Conservation (phyloP, 1,140 invertebrate genomes). For the Agraylea sexmaculata region DNA sequence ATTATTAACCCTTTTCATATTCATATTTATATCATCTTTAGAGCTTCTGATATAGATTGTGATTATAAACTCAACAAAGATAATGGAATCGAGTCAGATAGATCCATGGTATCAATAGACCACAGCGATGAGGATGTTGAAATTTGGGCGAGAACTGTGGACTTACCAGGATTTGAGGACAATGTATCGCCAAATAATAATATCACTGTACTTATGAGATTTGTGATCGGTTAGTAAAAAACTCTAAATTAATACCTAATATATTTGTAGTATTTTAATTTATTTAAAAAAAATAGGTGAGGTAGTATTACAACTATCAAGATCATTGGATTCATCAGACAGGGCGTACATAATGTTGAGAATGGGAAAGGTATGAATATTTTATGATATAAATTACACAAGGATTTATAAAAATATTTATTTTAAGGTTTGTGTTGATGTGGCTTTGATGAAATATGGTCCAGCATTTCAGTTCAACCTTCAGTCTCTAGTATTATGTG, state of each 20-base stretch:
- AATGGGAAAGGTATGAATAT: constrained; percentile 48
- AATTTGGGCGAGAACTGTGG: constrained; percentile 58
- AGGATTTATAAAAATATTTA: not conserved
- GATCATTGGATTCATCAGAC: constrained; percentile 52
- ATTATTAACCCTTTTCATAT: constrained; percentile 3
- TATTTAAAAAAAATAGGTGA: constrained; percentile 28
- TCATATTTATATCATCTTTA: constrained; percentile 10
- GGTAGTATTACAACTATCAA: constrained; percentile 40
- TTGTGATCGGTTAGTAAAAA: constrained; percentile 57
- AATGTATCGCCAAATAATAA: constrained; percentile 68
- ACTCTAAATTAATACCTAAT: constrained; percentile 16
- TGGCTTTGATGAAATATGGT: constrained; percentile 67
- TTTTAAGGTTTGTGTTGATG: constrained; percentile 49
- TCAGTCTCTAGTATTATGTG: constrained; percentile 59
- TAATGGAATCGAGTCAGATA: constrained; percentile 18
- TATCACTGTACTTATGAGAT: constrained; percentile 57
- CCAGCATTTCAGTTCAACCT: constrained; percentile 65
- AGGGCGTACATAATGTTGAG: constrained; percentile 66
- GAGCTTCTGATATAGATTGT: no score
- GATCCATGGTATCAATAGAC: constrained; percentile 47
- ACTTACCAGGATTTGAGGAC: constrained; percentile 74
- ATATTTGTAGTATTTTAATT: constrained; percentile 27
- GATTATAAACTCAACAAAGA: constrained; percentile 13
- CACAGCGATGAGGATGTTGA: constrained; percentile 65
- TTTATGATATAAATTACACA: not conserved